Evolutionary conservation across 2,797 vertebrate genomes (phyloP).

Genomic region (Emydoidea blandingii): DNA sequence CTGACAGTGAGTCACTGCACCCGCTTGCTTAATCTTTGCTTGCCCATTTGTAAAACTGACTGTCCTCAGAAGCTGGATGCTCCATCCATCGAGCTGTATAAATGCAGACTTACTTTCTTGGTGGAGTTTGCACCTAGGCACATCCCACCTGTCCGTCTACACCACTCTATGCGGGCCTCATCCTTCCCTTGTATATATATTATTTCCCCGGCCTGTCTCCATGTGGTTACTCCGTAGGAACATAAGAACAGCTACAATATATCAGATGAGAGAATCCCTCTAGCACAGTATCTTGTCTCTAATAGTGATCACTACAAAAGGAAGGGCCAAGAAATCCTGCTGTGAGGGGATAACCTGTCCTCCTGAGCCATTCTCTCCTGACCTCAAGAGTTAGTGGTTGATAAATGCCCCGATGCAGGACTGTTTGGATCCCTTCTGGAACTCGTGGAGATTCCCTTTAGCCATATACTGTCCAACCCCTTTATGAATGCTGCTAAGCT

Average conservation of each 20-base stretch:
- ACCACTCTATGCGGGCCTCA: neutral
- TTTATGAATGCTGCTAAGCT: neutral
- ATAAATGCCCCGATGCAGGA: neutral
- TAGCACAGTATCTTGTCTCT: neutral
- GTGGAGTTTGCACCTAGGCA: neutral
- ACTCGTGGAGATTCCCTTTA: neutral
- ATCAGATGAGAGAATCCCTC: neutral
- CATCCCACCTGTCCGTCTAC: neutral
- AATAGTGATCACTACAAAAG: neutral
- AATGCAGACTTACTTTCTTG: neutral
- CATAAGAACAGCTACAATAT: neutral
- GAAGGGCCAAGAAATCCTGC: neutral
- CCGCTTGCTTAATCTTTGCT: neutral
- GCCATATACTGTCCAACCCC: neutral
- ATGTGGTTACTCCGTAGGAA: neutral
- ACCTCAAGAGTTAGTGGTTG: neutral
- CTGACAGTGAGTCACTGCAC: neutral
- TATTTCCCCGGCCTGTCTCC: neutral
- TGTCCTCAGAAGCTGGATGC: neutral
- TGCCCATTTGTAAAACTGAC: neutral
- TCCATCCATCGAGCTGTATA: neutral
- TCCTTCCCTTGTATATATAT: neutral
- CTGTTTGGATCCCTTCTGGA: neutral
- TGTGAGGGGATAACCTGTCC: neutral
- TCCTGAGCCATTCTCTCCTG: neutral